Percentiles rank a stretch among this genome's conserved stretches.
These are phyloP conservation scores for Macquaria australasica DNA, from an alignment of 2,113 vertebrate species.

Conservation along the genomic window DNA sequence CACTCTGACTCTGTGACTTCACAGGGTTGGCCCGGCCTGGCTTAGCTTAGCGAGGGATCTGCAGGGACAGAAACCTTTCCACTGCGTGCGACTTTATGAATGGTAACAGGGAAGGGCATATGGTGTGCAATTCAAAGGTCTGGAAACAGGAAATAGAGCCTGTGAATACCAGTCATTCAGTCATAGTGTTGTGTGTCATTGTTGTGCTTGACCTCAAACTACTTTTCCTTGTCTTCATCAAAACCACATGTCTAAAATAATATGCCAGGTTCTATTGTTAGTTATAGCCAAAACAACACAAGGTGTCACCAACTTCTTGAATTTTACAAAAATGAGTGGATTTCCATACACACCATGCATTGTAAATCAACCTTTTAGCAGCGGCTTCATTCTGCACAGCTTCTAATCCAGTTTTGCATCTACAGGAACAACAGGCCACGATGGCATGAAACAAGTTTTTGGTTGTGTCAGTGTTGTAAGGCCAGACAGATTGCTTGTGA, in stretches of 20 bases:
- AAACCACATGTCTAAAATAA: background rate
- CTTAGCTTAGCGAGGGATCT: slow-evolving; percentile 65
- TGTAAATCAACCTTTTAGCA: background rate
- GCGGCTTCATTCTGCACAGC: background rate
- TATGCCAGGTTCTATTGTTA: too few species aligned
- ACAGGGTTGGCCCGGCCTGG: slow-evolving; percentile 61
- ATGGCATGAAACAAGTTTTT: background rate
- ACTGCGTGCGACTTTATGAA: slow-evolving; percentile 66
- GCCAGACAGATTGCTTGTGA: background rate
- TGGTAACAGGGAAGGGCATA: slow-evolving; percentile 50
- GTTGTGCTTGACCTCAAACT: background rate
- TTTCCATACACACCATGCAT: background rate
- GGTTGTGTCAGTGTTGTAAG: background rate
- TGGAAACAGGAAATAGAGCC: slow-evolving; percentile 30
- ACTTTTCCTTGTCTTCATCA: background rate
- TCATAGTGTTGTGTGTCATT: slow-evolving; percentile 7
- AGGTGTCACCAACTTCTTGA: background rate
- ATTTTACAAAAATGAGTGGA: background rate
- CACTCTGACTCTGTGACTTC: slow-evolving; percentile 75
- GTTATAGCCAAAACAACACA: background rate
- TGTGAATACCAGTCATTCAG: background rate
- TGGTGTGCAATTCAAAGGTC: slow-evolving; percentile 29
- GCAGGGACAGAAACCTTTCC: slow-evolving; percentile 55
- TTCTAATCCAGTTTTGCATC: background rate
- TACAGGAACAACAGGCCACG: background rate